Conservation (phyloP, 2,888 invertebrate genomes). For the Aphidoletes aphidimyza region DNA sequence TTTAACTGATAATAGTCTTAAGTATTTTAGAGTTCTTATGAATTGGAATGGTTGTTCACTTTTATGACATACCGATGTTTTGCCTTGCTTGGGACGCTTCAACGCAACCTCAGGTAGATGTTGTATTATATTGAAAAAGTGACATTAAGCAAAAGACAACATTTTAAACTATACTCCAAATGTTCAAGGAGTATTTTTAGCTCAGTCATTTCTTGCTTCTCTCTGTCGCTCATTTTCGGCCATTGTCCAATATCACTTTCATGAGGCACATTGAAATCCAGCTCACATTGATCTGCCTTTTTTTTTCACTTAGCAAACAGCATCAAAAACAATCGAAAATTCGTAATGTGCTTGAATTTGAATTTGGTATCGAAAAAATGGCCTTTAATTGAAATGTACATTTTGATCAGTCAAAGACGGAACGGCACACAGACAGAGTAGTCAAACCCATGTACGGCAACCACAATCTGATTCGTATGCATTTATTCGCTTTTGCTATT, state of each 20-base stretch:
- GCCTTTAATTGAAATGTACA: slow-evolving; percentile 48
- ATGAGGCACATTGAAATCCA: neutral
- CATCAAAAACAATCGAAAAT: neutral
- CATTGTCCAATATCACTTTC: neutral
- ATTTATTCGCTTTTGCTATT: slow-evolving; percentile 37
- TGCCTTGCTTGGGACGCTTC: neutral
- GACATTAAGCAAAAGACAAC: neutral
- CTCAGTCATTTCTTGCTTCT: neutral
- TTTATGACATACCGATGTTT: neutral
- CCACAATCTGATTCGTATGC: neutral
- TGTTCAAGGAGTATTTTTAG: neutral
- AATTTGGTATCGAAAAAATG: slow-evolving; percentile 11
- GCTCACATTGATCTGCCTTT: neutral
- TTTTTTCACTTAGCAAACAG: no score
- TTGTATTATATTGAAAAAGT: no score
- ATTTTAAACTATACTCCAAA: no score
- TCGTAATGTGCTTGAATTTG: slow-evolving; percentile 31
- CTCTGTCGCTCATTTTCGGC: neutral
- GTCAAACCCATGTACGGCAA: neutral
- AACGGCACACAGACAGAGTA: neutral
- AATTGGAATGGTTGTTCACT: no score
- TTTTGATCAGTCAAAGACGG: slow-evolving; percentile 9
- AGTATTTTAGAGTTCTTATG: slow-evolving; percentile 2
- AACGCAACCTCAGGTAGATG: slow-evolving; percentile 23
- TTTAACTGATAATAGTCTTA: slow-evolving; percentile 37